Percentiles rank a stretch among this genome's conserved stretches.
Evolutionary conservation across 2,113 vertebrate genomes (phyloP).

Genomic region (Salvelinus fontinalis): DNA sequence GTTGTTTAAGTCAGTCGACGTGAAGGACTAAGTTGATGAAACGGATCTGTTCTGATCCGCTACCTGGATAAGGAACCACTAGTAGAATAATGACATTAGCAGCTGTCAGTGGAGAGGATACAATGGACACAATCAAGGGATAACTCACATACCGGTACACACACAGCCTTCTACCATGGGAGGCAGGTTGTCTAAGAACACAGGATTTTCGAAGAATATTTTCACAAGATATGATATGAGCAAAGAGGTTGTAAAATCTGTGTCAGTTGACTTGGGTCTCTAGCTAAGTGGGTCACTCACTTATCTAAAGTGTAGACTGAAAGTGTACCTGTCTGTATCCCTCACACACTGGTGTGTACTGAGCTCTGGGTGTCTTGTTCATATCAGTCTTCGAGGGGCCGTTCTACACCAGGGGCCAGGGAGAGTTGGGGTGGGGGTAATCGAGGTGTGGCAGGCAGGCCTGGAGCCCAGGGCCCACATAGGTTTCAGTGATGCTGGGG

Average conservation of each 20-base stretch:
- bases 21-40: conserved; percentile 23
- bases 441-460: conserved; percentile 42
- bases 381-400: not conserved
- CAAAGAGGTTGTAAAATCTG: conserved; percentile 33
- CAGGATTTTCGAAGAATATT: not conserved
- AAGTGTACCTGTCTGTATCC: conserved; percentile 15
- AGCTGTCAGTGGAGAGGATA: conserved; percentile 39
- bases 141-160: too few species aligned
- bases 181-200: conserved; percentile 25
- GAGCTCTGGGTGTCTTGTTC: conserved; percentile 24
- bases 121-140: conserved; percentile 3
- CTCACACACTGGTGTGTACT: conserved; percentile 10
- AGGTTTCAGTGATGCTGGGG: conserved; percentile 84
- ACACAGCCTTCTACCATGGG: not conserved
- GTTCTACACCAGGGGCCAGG: not conserved
- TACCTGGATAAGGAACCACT: conserved; percentile 35
- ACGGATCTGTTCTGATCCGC: conserved; percentile 31
- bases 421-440: not conserved
- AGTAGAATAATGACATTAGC: conserved; percentile 42
- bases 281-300: conserved; percentile 17
- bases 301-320: conserved; percentile 27
- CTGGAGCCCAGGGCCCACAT: conserved; percentile 19
- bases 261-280: conserved; percentile 30
- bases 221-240: conserved; percentile 2
- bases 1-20: not conserved